A percentile compares a stretch with the other conserved stretches of the same genome.
These are phyloP conservation scores for Caerostris darwini DNA, from an alignment of 1,140 invertebrate species.

Conservation along the genomic window DNA sequence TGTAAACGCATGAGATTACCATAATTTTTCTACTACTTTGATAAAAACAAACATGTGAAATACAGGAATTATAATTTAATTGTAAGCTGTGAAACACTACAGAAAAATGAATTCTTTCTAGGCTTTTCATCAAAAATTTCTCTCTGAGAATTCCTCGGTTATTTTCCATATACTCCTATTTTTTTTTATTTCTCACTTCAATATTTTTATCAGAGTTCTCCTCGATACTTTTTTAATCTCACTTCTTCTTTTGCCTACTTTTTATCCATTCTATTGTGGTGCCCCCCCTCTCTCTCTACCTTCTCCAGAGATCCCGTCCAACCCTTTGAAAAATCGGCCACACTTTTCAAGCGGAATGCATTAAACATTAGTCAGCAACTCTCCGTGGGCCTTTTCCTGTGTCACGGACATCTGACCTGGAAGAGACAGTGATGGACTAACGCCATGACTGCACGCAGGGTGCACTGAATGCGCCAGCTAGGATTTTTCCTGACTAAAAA, in stretches of 20 bases:
- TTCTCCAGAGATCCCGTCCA: background rate
- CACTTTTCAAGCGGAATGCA: slow-evolving; percentile 46
- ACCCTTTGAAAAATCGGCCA: slow-evolving; percentile 31
- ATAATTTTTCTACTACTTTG: no score
- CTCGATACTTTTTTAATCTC: slow-evolving; percentile 38
- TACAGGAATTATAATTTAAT: background rate
- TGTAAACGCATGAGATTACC: no score
- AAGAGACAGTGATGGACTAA: slow-evolving; percentile 56
- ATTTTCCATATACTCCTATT: background rate
- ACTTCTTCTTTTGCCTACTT: background rate
- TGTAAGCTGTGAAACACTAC: background rate
- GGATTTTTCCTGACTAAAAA: background rate
- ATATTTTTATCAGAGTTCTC: slow-evolving; percentile 37
- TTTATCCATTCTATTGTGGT: slow-evolving; percentile 3
- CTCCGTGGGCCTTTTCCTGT: slow-evolving; percentile 36
- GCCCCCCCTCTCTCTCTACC: background rate
- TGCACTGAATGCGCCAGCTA: slow-evolving; percentile 4
- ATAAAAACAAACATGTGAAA: no score
- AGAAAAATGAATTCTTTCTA: background rate
- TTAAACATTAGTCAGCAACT: slow-evolving; percentile 53
- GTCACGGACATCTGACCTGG: slow-evolving; percentile 47
- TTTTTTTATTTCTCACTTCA: background rate
- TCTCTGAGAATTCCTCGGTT: background rate
- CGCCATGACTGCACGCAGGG: slow-evolving; percentile 27
- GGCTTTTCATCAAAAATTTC: background rate